Evolutionary conservation across 2,797 vertebrate genomes (phyloP), one percentile per base, ranked within the genome.

Genomic region (Mastacembelus armatus): DNA sequence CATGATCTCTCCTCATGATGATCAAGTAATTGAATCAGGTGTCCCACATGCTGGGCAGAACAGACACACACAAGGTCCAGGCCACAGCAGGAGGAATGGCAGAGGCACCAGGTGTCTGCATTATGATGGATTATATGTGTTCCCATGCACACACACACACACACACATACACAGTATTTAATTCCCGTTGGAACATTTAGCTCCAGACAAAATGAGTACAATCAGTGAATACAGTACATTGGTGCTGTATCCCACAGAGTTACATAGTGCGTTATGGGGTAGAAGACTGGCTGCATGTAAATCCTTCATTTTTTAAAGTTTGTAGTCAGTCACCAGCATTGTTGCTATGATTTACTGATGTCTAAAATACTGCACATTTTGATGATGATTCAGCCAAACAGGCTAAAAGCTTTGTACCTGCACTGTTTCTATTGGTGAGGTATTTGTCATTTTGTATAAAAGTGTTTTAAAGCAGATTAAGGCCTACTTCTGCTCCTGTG

Each of bases 11-110:
- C 67, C 21, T 47, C 38, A 22, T 80, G 83, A 77, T 44, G 73
- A 76, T 80, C 26, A 55, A 22, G 69, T 89, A 83, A 89, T 85
- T 86, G 80, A 90, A 90, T 87, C 77, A 83, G 76, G 78, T 69
- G 71, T 86, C 71, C 81, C 77, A 57, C 81, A 75, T 66, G 75
- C 68, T 35, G 55, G 16, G 60, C 38, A 39, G 60, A 74, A 73
- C 71, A 80, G 11, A 45, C 49, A 19, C 16, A 54, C 30, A 27
- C 60, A 61, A 56, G 2, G 24, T 32, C 12, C 61, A 58, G 45
- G 57, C 24, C 50, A 30, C 26, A 10, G 38, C 48, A 57, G 65
- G 59, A 39, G 66, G 50, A 68, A 71, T 67, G 6, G 39, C 52
- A 40, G 42, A 64, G 78, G 81, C 81, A 71, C 70, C 83, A 79